A percentile compares a stretch with the other conserved stretches of the same genome.
Conservation (phyloP, 1,140 invertebrate genomes). For the Stenopsyche tienmushanensis region DNA sequence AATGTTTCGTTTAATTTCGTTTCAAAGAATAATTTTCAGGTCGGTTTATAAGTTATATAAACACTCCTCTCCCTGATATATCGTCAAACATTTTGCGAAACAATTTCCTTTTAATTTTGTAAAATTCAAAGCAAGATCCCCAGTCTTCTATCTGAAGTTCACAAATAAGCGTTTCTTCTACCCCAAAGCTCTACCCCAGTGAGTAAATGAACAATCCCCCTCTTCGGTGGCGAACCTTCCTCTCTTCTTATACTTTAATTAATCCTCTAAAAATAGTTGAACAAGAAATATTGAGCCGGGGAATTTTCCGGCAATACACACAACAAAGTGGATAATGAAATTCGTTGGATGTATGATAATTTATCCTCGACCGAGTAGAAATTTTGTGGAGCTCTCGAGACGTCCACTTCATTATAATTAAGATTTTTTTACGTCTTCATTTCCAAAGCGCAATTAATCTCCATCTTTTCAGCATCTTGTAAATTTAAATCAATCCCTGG, state of each 20-base stretch:
- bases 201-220: slow-evolving; percentile 28
- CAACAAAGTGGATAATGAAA: slow-evolving; percentile 24
- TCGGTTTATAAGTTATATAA: no score
- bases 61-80: no score
- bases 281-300: slow-evolving; percentile 34
- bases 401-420: no score
- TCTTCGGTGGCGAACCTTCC: slow-evolving; percentile 1
- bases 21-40: no score
- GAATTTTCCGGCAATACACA: slow-evolving; percentile 29
- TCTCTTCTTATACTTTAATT: slow-evolving; percentile 36
- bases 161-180: slow-evolving; percentile 12
- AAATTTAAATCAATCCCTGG: no score
- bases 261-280: slow-evolving; percentile 38
- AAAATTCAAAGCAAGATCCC: background rate
- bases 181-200: slow-evolving; percentile 19
- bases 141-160: slow-evolving; percentile 1
- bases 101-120: no score
- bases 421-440: no score
- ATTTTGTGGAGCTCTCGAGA: no score
- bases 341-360: slow-evolving; percentile 18
- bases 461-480: no score
- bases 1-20: no score
- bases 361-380: slow-evolving; percentile 17
- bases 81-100: no score
- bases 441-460: no score